Base-by-base conservation (phyloP, 1,140 invertebrate species). In the Planococcus citri region DNA sequence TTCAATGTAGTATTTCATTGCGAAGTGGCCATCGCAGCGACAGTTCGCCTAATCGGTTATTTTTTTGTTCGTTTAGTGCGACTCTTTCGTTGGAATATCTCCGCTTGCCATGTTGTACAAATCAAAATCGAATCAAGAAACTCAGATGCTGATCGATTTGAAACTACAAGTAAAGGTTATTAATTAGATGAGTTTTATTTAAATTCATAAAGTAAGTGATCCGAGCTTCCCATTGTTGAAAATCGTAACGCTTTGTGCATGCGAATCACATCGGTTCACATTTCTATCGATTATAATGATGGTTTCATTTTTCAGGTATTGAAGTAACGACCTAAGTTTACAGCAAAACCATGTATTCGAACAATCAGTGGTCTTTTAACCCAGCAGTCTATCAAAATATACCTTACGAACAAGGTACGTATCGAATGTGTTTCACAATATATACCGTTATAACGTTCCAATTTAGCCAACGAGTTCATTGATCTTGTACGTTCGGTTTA, bases 281-380 rank as follows among this genome's bases (percentile, higher is more conserved):
- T 20, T 20, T 9, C 41, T 51, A 37, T 37, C 33, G 33, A 37
- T 37, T 37, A 14, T 33, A 12, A 33, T 33, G 41, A 51, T 17
- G n/a, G 17, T 20, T 51, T 51, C 41, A 51, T 33, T 51, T 17
- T 51, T 51, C 17, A 51, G 41, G 41, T 51, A n/a, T 51, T 51
- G 6, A 51, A 51, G 41, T 51, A 51, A 17, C 41, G 17, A 51
- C 2, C 17, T 9, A 17, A 14, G 17, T 51, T 51, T n/a, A n/a
- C n/a, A n/a, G 17, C 3, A 9, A 20, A 69, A 69, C n/a, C n/a
- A 69, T 69, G 70, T 57, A 33, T 69, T 29, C 24, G 20, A 33
- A 57, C 68, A 69, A 69, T 64, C 72, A 88, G 75, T 89, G 87
- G 87, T 85, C 87, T 24, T 77, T 89, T 24, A 88, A 88, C 82